These are phyloP conservation scores for Halisarca cf. caerulea DNA, from an alignment of 37 sponge, comb jelly and placozoan genomes.

Conservation along the genomic window DNA sequence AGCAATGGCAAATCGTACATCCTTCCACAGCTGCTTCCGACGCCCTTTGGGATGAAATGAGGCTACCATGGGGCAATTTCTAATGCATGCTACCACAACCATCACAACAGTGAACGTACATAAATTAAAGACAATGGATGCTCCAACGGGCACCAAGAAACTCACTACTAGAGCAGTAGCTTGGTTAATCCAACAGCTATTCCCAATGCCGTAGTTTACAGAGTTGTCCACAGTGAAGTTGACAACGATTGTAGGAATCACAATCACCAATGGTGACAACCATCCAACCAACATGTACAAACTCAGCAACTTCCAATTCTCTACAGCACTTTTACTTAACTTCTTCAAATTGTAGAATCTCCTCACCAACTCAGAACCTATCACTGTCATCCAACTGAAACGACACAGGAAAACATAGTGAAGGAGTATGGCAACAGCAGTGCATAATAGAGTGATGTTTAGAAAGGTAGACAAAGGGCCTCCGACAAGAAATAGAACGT, in stretches of 20 bases:
- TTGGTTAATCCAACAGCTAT: slow-evolving; percentile 51
- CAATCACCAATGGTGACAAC: slow-evolving; percentile 30
- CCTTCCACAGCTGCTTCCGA: no score
- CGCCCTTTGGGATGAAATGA: no score
- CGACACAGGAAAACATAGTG: slow-evolving; percentile 47
- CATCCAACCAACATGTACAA: slow-evolving; percentile 42
- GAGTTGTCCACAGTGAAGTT: slow-evolving; percentile 32
- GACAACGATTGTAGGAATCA: slow-evolving; percentile 3
- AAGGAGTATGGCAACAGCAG: slow-evolving; percentile 22
- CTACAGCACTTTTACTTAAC: not conserved
- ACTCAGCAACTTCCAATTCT: not conserved
- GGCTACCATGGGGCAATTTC: no score
- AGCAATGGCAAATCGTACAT: slow-evolving; percentile 16
- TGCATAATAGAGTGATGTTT: not conserved
- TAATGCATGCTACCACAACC: no score
- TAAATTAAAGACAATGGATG: slow-evolving; percentile 21
- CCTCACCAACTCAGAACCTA: slow-evolving; percentile 12
- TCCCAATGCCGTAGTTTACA: slow-evolving; percentile 29
- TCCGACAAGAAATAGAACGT: slow-evolving; percentile 30
- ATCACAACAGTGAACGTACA: not conserved
- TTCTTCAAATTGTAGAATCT: not conserved
- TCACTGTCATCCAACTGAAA: slow-evolving; percentile 46
- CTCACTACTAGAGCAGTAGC: slow-evolving; percentile 21
- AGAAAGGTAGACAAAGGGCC: not conserved
- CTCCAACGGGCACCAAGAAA: slow-evolving; percentile 24